phyloP scores from a whole-genome alignment of 2,797 vertebrate species.

The Lates japonicus region DNA sequence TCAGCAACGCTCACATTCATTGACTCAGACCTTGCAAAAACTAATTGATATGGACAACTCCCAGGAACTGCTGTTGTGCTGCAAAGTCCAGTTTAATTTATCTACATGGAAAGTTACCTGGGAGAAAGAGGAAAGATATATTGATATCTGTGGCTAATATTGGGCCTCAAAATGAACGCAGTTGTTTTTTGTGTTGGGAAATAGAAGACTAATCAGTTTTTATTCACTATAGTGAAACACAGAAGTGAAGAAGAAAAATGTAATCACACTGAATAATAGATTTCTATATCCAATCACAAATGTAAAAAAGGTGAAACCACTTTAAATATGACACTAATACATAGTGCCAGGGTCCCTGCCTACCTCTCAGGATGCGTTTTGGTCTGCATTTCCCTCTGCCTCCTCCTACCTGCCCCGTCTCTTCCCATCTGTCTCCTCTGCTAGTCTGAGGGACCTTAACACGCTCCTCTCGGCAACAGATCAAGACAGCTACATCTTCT shows the following conservation, averaged over 20 bases:
- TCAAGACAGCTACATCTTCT: constrained; percentile 71
- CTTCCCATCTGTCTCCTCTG: constrained; percentile 66
- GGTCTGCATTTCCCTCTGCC: constrained; percentile 47
- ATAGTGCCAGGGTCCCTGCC: constrained; percentile 38
- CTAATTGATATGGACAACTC: constrained; percentile 53
- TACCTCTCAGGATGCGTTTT: constrained; percentile 54
- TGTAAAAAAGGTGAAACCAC: constrained; percentile 20
- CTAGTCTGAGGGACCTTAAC: constrained; percentile 61
- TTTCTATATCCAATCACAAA: constrained; percentile 21
- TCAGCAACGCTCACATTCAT: constrained; percentile 27
- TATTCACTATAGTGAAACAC: constrained; percentile 20
- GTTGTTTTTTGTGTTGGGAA: constrained; percentile 23
- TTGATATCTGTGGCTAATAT: constrained; percentile 41
- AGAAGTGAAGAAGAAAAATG: constrained; percentile 18
- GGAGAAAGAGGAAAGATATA: constrained; percentile 11
- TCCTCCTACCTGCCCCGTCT: constrained; percentile 68
- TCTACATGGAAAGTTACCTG: constrained; percentile 30
- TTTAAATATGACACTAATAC: constrained; percentile 45
- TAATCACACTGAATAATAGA: constrained; percentile 22
- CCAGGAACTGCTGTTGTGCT: constrained; percentile 20
- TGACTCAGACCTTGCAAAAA: constrained; percentile 50
- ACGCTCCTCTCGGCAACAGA: constrained; percentile 63
- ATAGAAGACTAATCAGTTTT: constrained; percentile 30
- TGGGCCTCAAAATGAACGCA: constrained; percentile 33
- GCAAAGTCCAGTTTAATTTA: constrained; percentile 46